Evolutionary conservation across 2,113 vertebrate genomes (phyloP).

Genomic region (Stigmatopora argus): DNA sequence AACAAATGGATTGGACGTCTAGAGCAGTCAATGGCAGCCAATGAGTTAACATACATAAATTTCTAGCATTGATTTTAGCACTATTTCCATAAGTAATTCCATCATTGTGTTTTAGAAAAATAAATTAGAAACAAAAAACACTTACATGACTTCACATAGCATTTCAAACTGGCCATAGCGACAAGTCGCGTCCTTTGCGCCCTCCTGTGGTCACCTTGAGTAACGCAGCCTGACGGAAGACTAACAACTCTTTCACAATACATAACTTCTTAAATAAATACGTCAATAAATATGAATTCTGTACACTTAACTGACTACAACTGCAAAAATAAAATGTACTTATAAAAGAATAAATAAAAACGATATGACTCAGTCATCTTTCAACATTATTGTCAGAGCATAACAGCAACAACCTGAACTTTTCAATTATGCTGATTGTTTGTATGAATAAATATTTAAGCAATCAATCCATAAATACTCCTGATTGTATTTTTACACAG

Average conservation of each 20-base stretch:
- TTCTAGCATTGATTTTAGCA: too few relatives aligned
- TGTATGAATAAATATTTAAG: constrained; percentile 41
- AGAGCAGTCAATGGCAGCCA: too few relatives aligned
- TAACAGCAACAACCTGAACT: constrained; percentile 14
- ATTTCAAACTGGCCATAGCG: not conserved
- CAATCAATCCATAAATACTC: constrained; percentile 56
- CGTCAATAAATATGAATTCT: not conserved
- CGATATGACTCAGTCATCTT: not conserved
- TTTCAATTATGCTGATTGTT: constrained; percentile 1
- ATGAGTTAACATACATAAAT: too few relatives aligned
- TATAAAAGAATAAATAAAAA: not conserved
- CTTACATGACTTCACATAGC: not conserved
- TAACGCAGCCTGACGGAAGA: not conserved
- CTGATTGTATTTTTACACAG: constrained; percentile 44
- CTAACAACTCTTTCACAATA: not conserved
- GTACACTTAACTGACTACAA: not conserved
- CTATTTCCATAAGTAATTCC: too few relatives aligned
- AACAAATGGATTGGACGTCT: too few relatives aligned
- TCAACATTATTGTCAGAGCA: not conserved
- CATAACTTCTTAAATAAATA: not conserved
- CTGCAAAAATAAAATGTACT: not conserved
- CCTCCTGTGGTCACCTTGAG: constrained; percentile 27
- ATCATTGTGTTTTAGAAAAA: not conserved
- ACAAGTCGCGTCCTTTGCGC: not conserved
- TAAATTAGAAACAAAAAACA: not conserved